A percentile compares a stretch with the other conserved stretches of the same genome.
These are phyloP conservation scores for Enteromius unitaeniatus DNA, from an alignment of 2,797 vertebrate genomes.

Conservation along the genomic window DNA sequence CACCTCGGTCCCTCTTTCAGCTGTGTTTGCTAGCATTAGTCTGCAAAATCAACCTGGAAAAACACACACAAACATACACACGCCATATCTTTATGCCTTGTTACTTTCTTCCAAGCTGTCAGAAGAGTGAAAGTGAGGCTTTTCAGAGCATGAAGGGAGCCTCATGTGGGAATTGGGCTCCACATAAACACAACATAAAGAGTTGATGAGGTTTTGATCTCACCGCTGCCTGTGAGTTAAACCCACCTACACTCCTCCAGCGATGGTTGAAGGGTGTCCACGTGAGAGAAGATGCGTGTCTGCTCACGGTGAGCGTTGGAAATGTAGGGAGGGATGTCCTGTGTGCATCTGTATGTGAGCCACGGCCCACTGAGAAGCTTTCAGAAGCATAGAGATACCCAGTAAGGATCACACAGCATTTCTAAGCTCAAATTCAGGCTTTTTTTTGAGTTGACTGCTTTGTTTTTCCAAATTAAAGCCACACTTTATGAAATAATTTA, in stretches of 20 bases:
- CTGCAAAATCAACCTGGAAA: slow-evolving; percentile 49
- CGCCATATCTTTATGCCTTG: slow-evolving; percentile 19
- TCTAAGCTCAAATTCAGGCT: slow-evolving; percentile 2
- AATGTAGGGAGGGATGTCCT: slow-evolving; percentile 28
- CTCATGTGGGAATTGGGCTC: slow-evolving; percentile 64
- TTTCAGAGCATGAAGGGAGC: slow-evolving; percentile 50
- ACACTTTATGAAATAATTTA: slow-evolving; percentile 42
- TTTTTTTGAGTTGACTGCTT: neutral
- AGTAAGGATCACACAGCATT: slow-evolving; percentile 15
- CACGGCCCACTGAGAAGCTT: slow-evolving; percentile 70
- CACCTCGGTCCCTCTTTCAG: slow-evolving; percentile 40
- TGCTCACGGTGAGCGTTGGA: slow-evolving; percentile 43
- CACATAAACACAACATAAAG: slow-evolving; percentile 63
- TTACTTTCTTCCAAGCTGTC: slow-evolving; percentile 52
- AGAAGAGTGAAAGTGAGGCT: slow-evolving; percentile 46
- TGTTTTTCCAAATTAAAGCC: slow-evolving; percentile 26
- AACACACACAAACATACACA: slow-evolving; percentile 17
- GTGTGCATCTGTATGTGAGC: slow-evolving; percentile 63
- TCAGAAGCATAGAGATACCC: slow-evolving; percentile 23
- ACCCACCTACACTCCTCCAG: slow-evolving; percentile 59
- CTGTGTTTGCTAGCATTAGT: slow-evolving; percentile 44
- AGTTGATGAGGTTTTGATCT: slow-evolving; percentile 72
- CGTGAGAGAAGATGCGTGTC: slow-evolving; percentile 40
- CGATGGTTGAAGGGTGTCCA: slow-evolving; percentile 52
- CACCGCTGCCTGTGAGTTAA: slow-evolving; percentile 59